Percentiles rank a stretch among this genome's conserved stretches.
Evolutionary conservation across 92 coral and sea anemone genomes (phyloP).

Genomic region (Parazoanthus swiftii): DNA sequence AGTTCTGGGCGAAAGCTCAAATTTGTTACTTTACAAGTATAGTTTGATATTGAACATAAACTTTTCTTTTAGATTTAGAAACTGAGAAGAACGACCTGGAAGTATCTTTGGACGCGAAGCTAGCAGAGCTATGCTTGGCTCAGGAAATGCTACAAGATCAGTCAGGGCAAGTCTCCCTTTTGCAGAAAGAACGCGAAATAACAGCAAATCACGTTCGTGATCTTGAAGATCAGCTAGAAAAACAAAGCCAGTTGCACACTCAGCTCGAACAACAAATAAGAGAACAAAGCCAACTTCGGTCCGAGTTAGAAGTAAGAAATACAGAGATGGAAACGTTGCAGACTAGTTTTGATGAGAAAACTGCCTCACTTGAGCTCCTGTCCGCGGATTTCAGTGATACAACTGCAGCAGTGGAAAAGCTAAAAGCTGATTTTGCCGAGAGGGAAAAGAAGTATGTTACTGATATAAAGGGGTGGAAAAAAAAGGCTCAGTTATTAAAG

Average conservation of each 20-base stretch:
- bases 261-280: not conserved
- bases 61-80: conserved; percentile 17
- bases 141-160: conserved; percentile 53
- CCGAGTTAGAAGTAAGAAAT: conserved; percentile 50
- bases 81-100: conserved; percentile 47
- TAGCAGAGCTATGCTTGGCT: conserved; percentile 46
- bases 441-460: conserved; percentile 55
- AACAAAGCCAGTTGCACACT: conserved; percentile 20
- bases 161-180: conserved; percentile 37
- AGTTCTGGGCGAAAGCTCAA: no score
- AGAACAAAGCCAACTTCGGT: conserved; percentile 29
- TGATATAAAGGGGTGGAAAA: conserved; percentile 66
- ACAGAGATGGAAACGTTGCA: conserved; percentile 63
- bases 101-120: conserved; percentile 43
- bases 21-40: no score
- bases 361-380: conserved; percentile 49
- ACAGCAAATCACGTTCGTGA: conserved; percentile 37
- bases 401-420: conserved; percentile 57
- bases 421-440: conserved; percentile 60
- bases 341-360: conserved; percentile 61
- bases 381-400: conserved; percentile 70
- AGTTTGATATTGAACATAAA: no score
- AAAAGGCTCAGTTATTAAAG: conserved; percentile 70
- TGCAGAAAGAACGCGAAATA: conserved; percentile 41
- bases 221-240: conserved; percentile 30